Conservation (phyloP, 2,113 vertebrate species). For the Marmota monax region DNA sequence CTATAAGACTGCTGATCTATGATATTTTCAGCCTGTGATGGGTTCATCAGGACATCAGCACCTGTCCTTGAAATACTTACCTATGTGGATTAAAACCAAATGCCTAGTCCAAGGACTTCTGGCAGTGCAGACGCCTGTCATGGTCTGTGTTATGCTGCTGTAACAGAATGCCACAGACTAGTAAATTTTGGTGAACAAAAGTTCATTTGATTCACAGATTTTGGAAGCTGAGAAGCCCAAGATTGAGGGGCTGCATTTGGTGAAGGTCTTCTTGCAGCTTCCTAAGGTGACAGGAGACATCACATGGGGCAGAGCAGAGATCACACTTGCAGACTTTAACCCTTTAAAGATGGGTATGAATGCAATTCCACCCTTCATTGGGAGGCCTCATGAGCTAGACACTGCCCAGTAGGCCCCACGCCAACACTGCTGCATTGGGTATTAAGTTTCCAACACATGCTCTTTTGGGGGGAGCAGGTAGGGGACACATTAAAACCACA, state of each 20-base stretch:
- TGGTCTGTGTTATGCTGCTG: not conserved
- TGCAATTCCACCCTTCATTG: rapidly evolving
- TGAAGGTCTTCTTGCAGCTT: not conserved
- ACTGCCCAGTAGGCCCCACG: not conserved
- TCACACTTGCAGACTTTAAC: not conserved
- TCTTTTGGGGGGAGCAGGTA: not conserved
- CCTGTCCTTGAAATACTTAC: not conserved
- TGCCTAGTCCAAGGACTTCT: not conserved
- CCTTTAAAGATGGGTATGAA: not conserved
- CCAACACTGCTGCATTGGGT: not conserved
- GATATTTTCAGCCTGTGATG: not conserved
- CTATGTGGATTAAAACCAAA: not conserved
- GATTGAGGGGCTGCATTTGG: not conserved
- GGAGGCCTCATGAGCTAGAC: no score
- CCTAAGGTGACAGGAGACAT: not conserved
- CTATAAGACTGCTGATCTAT: not conserved
- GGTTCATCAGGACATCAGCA: not conserved
- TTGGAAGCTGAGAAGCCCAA: not conserved
- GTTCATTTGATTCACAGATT: not conserved
- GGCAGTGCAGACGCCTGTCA: not conserved
- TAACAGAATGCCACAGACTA: no score
- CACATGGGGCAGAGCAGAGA: not conserved
- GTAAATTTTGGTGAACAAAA: not conserved
- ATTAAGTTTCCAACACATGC: not conserved
- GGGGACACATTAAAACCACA: not conserved